Evolutionary conservation across 1,140 invertebrate genomes (phyloP).

Genomic region (Palaemon carinicauda): DNA sequence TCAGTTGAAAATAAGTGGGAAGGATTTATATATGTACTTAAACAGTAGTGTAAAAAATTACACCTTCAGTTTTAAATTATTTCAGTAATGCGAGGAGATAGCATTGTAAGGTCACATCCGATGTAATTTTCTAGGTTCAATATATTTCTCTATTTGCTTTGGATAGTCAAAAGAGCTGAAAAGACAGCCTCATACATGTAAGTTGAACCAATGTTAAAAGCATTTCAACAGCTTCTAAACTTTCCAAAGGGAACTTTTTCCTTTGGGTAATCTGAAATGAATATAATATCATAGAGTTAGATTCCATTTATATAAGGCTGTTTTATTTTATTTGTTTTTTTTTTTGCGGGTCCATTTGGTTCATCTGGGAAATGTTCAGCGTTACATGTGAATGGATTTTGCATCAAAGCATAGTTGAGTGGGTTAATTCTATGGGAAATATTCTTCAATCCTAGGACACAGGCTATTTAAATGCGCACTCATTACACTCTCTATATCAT

Average conservation of each 20-base stretch:
- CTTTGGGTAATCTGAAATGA: not conserved
- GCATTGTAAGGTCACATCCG: not conserved
- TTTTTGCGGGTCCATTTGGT: constrained; percentile 27
- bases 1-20: no score
- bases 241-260: not conserved
- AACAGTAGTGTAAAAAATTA: no score
- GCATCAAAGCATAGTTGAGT: constrained; percentile 16
- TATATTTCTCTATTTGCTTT: constrained; percentile 18
- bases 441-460: constrained; percentile 21
- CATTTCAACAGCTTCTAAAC: not conserved
- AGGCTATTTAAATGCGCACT: constrained; percentile 23
- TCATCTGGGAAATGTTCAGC: constrained; percentile 32
- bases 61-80: not conserved
- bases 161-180: constrained; percentile 15
- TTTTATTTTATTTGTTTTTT: not conserved
- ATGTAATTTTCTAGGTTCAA: constrained; percentile 28
- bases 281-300: not conserved
- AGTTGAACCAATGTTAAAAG: constrained; percentile 9
- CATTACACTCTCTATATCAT: constrained; percentile 22
- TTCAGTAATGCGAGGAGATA: not conserved
- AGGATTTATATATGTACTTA: no score
- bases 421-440: constrained; percentile 15
- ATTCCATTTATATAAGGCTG: constrained; percentile 11
- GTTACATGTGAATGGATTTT: constrained; percentile 22
- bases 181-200: constrained; percentile 10